Conservation (phyloP, 1,140 invertebrate genomes). For the Cryptotermes secundus region DNA sequence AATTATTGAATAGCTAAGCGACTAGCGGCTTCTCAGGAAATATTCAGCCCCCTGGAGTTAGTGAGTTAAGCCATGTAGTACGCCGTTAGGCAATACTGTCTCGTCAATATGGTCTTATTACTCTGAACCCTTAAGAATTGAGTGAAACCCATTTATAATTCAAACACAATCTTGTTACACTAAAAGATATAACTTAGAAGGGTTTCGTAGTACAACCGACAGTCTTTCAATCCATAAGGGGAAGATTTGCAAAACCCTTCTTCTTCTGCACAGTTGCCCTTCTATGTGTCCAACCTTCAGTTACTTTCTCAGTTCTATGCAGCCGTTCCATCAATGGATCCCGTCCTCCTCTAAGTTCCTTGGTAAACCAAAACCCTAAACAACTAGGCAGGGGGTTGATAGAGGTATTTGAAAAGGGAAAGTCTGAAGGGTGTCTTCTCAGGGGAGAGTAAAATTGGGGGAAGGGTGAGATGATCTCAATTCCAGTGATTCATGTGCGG, state of each 20-base stretch:
- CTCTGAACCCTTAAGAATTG: not conserved
- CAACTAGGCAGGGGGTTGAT: slow-evolving; percentile 6
- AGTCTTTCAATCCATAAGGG: not conserved
- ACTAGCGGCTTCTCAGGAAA: no score
- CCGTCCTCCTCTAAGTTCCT: not conserved
- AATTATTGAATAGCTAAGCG: no score
- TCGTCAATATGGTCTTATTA: no score
- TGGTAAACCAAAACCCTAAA: slow-evolving; percentile 16
- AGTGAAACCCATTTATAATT: not conserved
- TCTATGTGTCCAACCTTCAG: not conserved
- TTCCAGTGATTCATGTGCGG: slow-evolving; percentile 15
- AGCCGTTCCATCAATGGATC: not conserved
- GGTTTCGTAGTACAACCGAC: not conserved
- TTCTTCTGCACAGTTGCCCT: slow-evolving; percentile 4
- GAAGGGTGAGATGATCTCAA: slow-evolving; percentile 10
- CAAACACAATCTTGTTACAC: not conserved
- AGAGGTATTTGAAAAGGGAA: slow-evolving; percentile 16
- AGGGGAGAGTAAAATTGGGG: not conserved
- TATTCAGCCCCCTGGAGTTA: no score
- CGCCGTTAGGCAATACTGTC: no score
- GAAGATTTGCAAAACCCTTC: not conserved
- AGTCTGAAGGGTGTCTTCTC: slow-evolving; percentile 8
- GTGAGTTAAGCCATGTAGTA: no score
- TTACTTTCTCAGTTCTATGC: not conserved
- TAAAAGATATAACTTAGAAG: not conserved